phyloP scores from a whole-genome alignment of 2,797 vertebrate species.

The Enteromius argenteus region DNA sequence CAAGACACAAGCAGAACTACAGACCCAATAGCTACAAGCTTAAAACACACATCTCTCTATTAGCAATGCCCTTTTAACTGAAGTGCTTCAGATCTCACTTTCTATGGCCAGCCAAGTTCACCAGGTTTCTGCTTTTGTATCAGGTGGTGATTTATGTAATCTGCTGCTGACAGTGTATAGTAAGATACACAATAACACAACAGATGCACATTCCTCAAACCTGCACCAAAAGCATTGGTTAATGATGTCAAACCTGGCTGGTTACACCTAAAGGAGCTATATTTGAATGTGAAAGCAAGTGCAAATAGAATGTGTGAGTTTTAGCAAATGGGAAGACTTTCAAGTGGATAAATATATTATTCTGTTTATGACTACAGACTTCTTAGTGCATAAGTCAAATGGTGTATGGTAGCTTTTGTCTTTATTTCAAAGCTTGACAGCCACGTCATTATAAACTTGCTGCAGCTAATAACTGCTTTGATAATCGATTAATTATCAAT shows the following conservation, averaged over 20 bases:
- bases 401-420: not conserved
- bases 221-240: not conserved
- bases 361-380: not conserved
- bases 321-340: conserved; percentile 7
- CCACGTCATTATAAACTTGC: not conserved
- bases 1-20: conserved; percentile 9
- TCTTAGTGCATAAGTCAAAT: not conserved
- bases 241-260: not conserved
- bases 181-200: not conserved
- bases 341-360: not conserved
- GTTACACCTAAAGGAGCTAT: not conserved
- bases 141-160: not conserved
- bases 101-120: not conserved
- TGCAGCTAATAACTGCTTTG: not conserved
- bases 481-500: not conserved
- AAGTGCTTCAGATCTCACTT: not conserved
- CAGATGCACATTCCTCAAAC: not conserved
- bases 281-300: not conserved
- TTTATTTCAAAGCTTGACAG: not conserved
- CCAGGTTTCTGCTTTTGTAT: not conserved
- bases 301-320: not conserved
- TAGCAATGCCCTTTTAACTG: not conserved
- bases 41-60: not conserved
- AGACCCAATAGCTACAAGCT: not conserved
- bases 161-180: not conserved